Evolutionary conservation across 2,113 vertebrate genomes (phyloP).

Genomic region (Phylloscopus trochiloides): DNA sequence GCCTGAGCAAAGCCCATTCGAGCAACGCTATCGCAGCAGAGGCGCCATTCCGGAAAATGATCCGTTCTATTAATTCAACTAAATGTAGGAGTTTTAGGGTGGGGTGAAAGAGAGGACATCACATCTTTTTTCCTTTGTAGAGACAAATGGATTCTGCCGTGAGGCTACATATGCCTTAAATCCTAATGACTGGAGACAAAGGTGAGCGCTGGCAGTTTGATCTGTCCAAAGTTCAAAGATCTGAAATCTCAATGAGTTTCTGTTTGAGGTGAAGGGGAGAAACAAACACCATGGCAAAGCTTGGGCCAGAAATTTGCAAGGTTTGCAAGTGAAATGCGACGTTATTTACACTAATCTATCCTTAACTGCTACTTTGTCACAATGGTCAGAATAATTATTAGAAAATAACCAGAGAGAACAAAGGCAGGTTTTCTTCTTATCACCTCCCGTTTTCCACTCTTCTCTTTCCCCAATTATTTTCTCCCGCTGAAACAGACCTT

Average conservation of each 20-base stretch:
- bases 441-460: background rate
- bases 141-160: background rate
- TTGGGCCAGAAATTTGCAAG: conserved; percentile 4
- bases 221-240: conserved; percentile 76
- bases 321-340: conserved; percentile 5
- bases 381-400: conserved; percentile 54
- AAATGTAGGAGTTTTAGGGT: background rate
- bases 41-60: background rate
- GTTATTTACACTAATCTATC: conserved; percentile 53
- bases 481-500: background rate
- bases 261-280: conserved; percentile 51
- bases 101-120: background rate
- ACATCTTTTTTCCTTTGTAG: background rate
- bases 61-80: background rate
- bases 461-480: background rate
- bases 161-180: background rate
- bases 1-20: background rate
- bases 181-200: conserved; percentile 20
- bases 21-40: background rate
- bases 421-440: conserved; percentile 45
- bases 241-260: conserved; percentile 55
- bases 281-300: conserved; percentile 23
- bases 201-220: conserved; percentile 48
- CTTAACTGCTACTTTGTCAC: conserved; percentile 54
- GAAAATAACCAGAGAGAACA: conserved; percentile 56